phyloP scores from a whole-genome alignment of 2,888 invertebrate species.

The Caradrina clavipalpis region DNA sequence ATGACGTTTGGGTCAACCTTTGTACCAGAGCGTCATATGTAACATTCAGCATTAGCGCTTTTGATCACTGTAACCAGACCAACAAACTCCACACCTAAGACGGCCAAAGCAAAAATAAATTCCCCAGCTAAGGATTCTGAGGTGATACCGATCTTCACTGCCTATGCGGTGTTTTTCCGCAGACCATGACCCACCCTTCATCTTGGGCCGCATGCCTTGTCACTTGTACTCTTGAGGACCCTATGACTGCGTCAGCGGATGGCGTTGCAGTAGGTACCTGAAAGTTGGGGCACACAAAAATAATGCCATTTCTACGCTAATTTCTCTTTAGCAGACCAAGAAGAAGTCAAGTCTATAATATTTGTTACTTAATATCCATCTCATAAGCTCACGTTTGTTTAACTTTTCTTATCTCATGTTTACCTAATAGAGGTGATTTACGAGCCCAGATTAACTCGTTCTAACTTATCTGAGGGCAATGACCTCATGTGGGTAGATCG shows the following conservation, averaged over 20 bases:
- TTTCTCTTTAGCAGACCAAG: no score
- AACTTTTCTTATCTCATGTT: conserved; percentile 59
- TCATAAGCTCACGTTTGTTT: conserved; percentile 35
- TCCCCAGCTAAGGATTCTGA: no score
- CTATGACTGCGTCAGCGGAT: no score
- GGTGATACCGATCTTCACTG: background rate
- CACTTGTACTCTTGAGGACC: no score
- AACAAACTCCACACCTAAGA: no score
- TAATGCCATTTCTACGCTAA: no score
- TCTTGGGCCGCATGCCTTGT: background rate
- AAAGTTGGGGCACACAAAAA: no score
- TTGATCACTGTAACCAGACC: no score
- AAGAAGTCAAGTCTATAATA: conserved; percentile 1
- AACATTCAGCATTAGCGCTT: background rate
- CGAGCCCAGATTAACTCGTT: conserved; percentile 59
- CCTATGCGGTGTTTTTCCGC: background rate
- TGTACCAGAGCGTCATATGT: background rate
- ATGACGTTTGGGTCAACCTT: background rate
- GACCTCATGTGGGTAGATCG: conserved; percentile 50
- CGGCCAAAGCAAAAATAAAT: no score
- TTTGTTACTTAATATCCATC: conserved; percentile 27
- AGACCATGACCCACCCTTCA: background rate
- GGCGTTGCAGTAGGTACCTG: no score
- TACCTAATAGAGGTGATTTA: conserved; percentile 64
- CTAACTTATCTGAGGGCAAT: conserved; percentile 58